phyloP scores from a whole-genome alignment of 2,113 vertebrate species.

The Boulengeromyrus knoepffleri region DNA sequence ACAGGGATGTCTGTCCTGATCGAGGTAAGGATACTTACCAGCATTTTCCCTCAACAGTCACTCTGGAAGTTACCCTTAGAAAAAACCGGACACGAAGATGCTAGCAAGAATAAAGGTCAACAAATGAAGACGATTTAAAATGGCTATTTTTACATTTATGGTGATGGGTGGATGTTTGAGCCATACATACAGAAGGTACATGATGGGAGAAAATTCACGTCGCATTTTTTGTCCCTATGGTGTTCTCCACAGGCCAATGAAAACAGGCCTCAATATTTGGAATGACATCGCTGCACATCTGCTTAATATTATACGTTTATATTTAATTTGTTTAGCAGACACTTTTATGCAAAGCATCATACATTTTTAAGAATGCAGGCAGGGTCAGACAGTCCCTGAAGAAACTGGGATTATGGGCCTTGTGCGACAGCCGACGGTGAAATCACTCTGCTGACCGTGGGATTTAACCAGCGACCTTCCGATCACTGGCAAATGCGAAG shows the following conservation, averaged over 20 bases:
- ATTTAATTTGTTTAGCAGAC: background rate
- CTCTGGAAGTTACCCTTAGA: background rate
- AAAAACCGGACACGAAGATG: background rate
- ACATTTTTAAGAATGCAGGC: background rate
- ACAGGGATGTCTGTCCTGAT: constrained; percentile 65
- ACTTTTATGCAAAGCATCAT: background rate
- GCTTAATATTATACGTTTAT: background rate
- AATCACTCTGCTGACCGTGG: background rate
- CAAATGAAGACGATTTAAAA: background rate
- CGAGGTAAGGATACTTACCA: constrained; percentile 72
- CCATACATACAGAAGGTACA: background rate
- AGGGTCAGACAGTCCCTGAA: background rate
- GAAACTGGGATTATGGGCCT: background rate
- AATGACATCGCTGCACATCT: background rate
- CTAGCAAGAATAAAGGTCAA: background rate
- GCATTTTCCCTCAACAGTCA: background rate
- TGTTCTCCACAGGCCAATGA: background rate
- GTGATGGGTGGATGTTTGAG: background rate
- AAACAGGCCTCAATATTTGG: background rate
- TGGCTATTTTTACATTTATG: background rate
- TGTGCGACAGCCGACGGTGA: background rate
- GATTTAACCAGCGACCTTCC: background rate
- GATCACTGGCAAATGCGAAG: background rate
- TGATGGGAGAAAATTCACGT: background rate
- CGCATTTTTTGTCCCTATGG: background rate